A percentile compares a stretch with the other conserved stretches of the same genome.
Evolutionary conservation across 2,113 vertebrate species (phyloP).

Genomic region (Otus sunia): DNA sequence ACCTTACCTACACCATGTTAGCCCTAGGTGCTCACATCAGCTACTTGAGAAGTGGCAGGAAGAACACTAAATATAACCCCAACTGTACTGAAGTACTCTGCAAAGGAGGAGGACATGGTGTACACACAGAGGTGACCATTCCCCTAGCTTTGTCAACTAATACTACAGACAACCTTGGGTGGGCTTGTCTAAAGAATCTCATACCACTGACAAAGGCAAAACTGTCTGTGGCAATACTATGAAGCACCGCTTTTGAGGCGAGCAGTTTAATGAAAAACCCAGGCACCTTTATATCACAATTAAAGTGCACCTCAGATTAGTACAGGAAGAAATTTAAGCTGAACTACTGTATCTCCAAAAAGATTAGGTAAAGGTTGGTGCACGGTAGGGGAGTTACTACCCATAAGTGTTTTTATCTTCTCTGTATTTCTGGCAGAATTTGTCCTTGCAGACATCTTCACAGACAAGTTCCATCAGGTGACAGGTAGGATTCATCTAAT

Average conservation of each 20-base stretch:
- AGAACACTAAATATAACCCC: neutral
- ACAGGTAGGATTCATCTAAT: neutral
- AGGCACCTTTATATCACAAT: neutral
- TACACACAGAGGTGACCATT: neutral
- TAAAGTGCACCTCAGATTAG: neutral
- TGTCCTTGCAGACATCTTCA: neutral
- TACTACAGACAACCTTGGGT: neutral
- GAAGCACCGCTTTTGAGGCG: neutral
- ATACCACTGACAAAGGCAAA: neutral
- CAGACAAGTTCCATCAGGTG: neutral
- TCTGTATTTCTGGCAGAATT: neutral
- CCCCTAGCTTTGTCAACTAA: neutral
- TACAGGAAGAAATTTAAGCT: neutral
- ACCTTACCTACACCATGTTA: rapidly evolving
- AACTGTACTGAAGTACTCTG: neutral
- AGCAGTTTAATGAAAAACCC: neutral
- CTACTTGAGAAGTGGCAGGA: neutral
- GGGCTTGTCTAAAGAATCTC: neutral
- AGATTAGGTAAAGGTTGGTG: neutral
- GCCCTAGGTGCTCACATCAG: neutral
- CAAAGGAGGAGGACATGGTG: neutral
- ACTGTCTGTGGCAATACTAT: neutral
- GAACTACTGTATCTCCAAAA: neutral
- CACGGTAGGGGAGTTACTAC: neutral
- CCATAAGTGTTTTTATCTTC: neutral